These are phyloP conservation scores for Riparia riparia DNA, from an alignment of 2,113 vertebrate genomes.

Conservation along the genomic window DNA sequence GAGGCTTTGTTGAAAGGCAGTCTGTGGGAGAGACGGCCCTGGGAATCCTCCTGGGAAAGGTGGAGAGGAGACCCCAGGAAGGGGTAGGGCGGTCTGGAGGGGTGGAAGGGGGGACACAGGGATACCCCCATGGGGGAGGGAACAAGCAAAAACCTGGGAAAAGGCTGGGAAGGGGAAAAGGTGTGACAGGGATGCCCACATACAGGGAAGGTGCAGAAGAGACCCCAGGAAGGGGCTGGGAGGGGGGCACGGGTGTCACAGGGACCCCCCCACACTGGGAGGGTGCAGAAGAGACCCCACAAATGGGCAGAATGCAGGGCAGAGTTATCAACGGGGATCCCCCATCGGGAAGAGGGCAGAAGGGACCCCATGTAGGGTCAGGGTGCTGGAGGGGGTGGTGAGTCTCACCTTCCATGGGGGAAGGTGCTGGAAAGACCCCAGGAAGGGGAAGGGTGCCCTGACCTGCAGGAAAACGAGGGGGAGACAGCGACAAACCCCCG, in stretches of 20 bases:
- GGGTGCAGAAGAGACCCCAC: neutral
- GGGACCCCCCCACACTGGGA: neutral
- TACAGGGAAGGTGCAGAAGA: neutral
- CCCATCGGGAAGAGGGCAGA: accelerated
- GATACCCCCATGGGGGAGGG: accelerated
- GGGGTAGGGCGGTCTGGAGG: neutral
- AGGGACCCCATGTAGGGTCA: neutral
- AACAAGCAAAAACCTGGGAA: neutral
- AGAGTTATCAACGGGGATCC: accelerated
- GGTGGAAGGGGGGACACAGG: neutral
- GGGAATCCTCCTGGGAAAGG: neutral
- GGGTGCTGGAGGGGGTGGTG: neutral
- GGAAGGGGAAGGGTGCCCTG: neutral
- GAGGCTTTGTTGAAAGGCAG: neutral
- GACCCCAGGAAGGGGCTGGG: neutral
- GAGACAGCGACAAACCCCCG: neutral
- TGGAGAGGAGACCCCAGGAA: neutral
- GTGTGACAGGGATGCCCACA: neutral
- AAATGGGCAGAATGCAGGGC: accelerated
- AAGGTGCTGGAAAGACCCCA: neutral
- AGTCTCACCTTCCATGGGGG: neutral
- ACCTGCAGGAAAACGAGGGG: neutral
- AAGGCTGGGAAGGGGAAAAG: neutral
- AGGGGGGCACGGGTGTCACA: neutral
- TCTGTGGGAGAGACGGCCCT: neutral